Evolutionary conservation across 2,113 vertebrate species (phyloP).

Genomic region (Malurus cyaneus): DNA sequence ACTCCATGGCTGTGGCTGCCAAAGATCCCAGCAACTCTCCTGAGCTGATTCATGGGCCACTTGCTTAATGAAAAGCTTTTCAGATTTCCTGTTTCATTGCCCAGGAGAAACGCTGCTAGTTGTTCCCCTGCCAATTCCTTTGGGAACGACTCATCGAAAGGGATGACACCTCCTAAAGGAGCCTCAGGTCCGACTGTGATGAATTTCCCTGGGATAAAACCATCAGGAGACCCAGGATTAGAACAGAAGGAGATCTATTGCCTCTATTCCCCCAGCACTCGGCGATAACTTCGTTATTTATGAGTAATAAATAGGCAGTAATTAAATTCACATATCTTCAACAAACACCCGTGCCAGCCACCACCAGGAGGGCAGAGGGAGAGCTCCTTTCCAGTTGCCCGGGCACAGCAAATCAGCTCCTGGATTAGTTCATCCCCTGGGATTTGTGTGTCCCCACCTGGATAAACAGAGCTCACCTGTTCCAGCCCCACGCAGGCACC

Average conservation of each 20-base stretch:
- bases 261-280: neutral
- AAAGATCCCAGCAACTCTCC: neutral
- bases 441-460: neutral
- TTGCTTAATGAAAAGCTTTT: neutral
- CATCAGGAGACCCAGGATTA: neutral
- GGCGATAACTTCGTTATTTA: neutral
- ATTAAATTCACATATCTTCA: neutral
- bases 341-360: neutral
- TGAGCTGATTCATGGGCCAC: neutral
- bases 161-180: neutral
- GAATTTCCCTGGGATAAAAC: neutral
- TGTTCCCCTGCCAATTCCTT: neutral
- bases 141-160: neutral
- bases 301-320: neutral
- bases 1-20: neutral
- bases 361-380: neutral
- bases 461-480: neutral
- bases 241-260: neutral
- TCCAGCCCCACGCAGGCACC: neutral
- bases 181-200: neutral
- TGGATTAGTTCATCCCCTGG: neutral
- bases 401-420: slow-evolving; percentile 8
- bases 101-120: neutral
- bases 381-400: neutral
- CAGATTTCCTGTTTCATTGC: neutral